Percentiles rank a stretch among this genome's conserved stretches.
Conservation (phyloP, 1,140 invertebrate genomes). For the Cydia pomonella region DNA sequence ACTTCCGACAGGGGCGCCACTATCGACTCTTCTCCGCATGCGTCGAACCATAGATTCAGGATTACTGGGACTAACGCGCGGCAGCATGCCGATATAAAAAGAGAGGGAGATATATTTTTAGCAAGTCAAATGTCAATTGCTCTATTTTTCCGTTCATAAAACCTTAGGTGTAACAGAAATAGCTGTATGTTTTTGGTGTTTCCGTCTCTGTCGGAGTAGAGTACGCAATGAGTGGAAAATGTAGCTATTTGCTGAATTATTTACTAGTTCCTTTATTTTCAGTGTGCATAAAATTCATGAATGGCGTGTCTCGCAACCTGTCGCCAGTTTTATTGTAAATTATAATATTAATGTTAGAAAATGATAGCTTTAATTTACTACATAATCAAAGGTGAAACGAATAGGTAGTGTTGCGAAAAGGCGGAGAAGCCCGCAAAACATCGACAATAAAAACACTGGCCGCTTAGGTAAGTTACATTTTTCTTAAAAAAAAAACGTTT, state of each 20-base stretch:
- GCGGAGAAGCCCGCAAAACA: conserved; percentile 53
- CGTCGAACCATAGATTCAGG: conserved; percentile 49
- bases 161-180: not conserved
- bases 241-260: not conserved
- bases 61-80: not conserved
- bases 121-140: not conserved
- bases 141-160: not conserved
- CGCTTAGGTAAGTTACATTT: conserved; percentile 48
- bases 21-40: conserved; percentile 58
- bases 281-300: conserved; percentile 70
- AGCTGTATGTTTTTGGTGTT: not conserved
- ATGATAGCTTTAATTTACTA: conserved; percentile 64
- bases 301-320: conserved; percentile 68
- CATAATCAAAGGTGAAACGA: conserved; percentile 63
- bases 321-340: conserved; percentile 63
- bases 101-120: conserved; percentile 2
- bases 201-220: not conserved
- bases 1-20: conserved; percentile 48
- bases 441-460: conserved; percentile 64
- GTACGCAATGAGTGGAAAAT: not conserved
- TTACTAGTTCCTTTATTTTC: conserved; percentile 54
- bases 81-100: not conserved
- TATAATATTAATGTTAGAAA: conserved; percentile 71
- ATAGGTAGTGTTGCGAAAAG: conserved; percentile 71
- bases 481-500: conserved; percentile 32